Evolutionary conservation across 2,888 invertebrate species (phyloP).

Genomic region (Cephonodes hylas): DNA sequence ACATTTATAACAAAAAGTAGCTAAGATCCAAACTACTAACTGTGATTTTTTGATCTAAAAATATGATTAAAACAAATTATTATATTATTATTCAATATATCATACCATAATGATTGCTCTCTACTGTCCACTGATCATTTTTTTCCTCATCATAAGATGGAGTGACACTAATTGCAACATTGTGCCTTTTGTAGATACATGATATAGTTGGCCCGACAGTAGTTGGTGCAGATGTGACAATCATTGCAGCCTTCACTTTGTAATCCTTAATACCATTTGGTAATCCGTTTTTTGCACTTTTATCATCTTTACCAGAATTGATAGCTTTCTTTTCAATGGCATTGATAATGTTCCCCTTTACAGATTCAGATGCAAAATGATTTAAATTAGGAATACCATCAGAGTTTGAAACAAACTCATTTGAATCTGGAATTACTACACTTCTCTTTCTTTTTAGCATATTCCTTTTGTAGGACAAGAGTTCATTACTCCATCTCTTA

Average conservation of each 20-base stretch:
- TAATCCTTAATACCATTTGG: conserved; percentile 45
- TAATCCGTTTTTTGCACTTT: conserved; percentile 44
- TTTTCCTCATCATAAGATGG: conserved; percentile 63
- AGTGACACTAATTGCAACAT: conserved; percentile 61
- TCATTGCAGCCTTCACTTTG: conserved; percentile 50
- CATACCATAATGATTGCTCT: conserved; percentile 64
- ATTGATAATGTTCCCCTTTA: conserved; percentile 40
- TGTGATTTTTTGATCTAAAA: no score
- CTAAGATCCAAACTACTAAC: no score
- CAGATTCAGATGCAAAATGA: conserved; percentile 42
- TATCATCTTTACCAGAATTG: conserved; percentile 44
- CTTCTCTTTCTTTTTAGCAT: conserved; percentile 53
- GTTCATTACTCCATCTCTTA: conserved; percentile 13
- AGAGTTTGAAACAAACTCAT: conserved; percentile 44
- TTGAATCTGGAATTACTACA: conserved; percentile 47
- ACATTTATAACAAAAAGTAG: no score
- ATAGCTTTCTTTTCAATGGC: conserved; percentile 45
- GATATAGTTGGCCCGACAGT: conserved; percentile 54
- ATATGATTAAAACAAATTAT: not conserved
- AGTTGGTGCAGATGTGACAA: conserved; percentile 46
- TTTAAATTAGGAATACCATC: conserved; percentile 37
- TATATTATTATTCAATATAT: conserved; percentile 14
- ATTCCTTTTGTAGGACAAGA: conserved; percentile 26
- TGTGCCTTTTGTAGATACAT: conserved; percentile 68
- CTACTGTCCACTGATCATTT: conserved; percentile 59